Evolutionary conservation across 30 jellyfish, hydroid and myxozoan genomes (phyloP), one percentile per base, ranked within the genome.

Genomic region (Nemopilema nomurai): DNA sequence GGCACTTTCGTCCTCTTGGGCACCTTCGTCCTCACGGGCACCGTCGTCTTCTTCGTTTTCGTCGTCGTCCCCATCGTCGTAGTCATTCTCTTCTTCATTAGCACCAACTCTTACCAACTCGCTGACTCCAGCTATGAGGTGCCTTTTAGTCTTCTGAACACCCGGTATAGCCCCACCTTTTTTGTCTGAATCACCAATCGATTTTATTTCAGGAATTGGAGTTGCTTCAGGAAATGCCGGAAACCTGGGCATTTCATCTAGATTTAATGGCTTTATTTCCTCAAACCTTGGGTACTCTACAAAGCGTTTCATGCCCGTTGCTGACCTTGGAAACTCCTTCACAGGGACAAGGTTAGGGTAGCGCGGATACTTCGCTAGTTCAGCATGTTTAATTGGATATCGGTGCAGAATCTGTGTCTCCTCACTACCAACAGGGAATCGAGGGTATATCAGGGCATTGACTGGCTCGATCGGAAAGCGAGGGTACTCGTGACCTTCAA

Each of bases 181-280:
- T 63, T 84, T 74, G 17, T 74, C 83, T 1, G 87, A 76, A 20
- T 84, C 93, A 25, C 82, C 87, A 63, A 84, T 84, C 0, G 57
- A 82, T 73, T 84, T 73, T 74, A 84, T 84, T 49, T 84, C 93
- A 0, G 93, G 93, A 4, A 84, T 84, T 1, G 93, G 87, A 3
- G 84, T 66, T 6, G 93, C 83, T 63, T 74, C 93, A 16, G 93
- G 93, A 25, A 23, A 83, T 64, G 68, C 24, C 0, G 85, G 81
- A n/a, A 51, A 83, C 81, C 77, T 62, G 0, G 85, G 81, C 27
- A 26, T 49, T 1, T 84, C 93, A 24, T 84, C 85, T 13, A 73
- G 49, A 4, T 73, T 29, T 28, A 84, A 25, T 62, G 93, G 93
- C 31, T 84, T 84, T 32, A 84, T 84, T 28, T 75, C 51, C 21